Conservation (phyloP, 2,797 vertebrate genomes). For the Streptopelia turtur region DNA sequence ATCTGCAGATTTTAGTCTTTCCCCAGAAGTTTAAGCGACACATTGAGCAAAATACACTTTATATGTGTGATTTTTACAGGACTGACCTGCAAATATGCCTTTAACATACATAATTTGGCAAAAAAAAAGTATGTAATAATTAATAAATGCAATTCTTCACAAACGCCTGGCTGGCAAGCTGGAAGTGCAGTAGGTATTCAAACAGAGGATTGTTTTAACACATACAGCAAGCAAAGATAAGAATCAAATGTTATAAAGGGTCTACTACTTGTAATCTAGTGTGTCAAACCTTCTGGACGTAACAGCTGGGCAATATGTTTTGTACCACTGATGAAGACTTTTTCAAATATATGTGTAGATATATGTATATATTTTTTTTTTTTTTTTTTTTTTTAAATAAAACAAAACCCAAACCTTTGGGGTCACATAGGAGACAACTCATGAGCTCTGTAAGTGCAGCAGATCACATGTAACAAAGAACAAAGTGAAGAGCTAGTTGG, state of each 20-base stretch:
- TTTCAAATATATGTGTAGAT: neutral
- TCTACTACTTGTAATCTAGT: neutral
- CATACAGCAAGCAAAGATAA: neutral
- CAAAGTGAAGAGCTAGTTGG: neutral
- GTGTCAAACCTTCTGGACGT: neutral
- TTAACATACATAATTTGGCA: neutral
- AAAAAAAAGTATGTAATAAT: neutral
- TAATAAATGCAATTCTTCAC: neutral
- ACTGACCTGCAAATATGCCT: neutral
- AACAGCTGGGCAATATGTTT: neutral
- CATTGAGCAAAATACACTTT: neutral
- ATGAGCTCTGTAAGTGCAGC: neutral
- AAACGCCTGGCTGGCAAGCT: neutral
- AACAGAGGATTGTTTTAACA: neutral
- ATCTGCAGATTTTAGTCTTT: neutral
- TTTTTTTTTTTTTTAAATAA: neutral
- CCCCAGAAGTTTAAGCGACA: neutral
- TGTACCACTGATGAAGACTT: neutral
- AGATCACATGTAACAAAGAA: neutral
- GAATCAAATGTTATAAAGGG: neutral
- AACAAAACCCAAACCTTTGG: neutral
- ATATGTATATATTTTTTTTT: no score
- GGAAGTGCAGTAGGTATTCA: neutral
- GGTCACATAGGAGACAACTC: neutral
- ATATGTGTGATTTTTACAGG: neutral